Percentiles rank a stretch among this genome's conserved stretches.
phyloP scores from a whole-genome alignment of 2,888 invertebrate genomes.

The Epistrophe grossulariae region DNA sequence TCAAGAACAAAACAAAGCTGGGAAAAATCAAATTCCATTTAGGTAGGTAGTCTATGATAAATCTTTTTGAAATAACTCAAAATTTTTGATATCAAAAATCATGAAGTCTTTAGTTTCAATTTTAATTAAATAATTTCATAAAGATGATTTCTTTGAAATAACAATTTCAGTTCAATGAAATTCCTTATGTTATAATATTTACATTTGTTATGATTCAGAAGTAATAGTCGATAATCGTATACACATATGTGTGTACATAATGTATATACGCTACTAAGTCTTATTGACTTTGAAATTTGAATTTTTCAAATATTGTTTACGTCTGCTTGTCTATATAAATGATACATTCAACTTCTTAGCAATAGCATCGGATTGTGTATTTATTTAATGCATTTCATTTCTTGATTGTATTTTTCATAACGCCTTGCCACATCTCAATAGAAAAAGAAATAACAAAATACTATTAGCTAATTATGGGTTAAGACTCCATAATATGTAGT shows the following conservation, averaged over 20 bases:
- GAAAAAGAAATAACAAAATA: background rate
- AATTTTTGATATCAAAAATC: background rate
- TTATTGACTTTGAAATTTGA: conserved; percentile 22
- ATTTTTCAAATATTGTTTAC: conserved; percentile 4
- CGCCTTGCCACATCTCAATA: background rate
- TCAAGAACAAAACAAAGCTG: no score
- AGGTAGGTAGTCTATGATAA: background rate
- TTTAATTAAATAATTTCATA: background rate
- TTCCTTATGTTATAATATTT: background rate
- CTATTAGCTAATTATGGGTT: background rate
- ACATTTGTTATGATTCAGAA: background rate
- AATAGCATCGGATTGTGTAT: background rate
- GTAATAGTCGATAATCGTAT: background rate
- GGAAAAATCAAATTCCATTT: background rate
- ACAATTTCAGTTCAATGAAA: background rate
- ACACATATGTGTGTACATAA: background rate
- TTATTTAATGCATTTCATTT: conserved; percentile 1
- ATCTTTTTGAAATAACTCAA: background rate
- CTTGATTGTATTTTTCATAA: background rate
- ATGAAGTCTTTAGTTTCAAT: background rate
- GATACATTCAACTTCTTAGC: conserved; percentile 24
- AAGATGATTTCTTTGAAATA: background rate
- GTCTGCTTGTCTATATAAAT: conserved; percentile 22
- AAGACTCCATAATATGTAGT: background rate
- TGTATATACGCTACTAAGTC: background rate